Conservation (phyloP, 2,113 vertebrate genomes). For the Argyrosomus japonicus region DNA sequence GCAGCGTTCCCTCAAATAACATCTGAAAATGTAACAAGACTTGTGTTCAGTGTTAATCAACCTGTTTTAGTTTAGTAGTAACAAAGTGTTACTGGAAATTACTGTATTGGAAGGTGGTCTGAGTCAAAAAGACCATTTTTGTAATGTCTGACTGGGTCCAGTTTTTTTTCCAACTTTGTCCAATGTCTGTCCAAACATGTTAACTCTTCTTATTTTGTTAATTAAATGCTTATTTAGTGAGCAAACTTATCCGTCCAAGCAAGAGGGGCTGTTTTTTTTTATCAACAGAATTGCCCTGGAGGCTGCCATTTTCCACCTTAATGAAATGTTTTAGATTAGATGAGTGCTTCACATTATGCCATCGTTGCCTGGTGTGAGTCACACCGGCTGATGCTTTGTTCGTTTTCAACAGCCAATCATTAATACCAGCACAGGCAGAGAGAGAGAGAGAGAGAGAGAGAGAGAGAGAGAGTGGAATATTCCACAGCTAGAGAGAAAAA, state of each 20-base stretch:
- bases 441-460: conserved; percentile 15
- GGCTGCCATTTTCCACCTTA: conserved; percentile 24
- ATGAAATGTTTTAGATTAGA: conserved; percentile 26
- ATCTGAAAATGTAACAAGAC: background rate
- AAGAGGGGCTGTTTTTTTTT: background rate
- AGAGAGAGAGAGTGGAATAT: conserved; percentile 40
- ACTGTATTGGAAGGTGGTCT: background rate
- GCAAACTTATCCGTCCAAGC: background rate
- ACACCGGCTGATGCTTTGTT: conserved; percentile 44
- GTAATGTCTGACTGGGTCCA: no score
- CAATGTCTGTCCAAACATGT: background rate
- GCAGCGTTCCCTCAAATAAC: background rate
- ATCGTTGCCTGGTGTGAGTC: conserved; percentile 57
- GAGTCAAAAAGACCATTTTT: background rate
- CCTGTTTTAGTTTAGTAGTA: background rate
- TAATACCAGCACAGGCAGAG: conserved; percentile 28
- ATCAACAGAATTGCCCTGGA: conserved; percentile 10
- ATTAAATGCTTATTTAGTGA: background rate
- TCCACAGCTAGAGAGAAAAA: conserved; percentile 44
- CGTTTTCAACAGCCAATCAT: conserved; percentile 33
- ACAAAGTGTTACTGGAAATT: background rate
- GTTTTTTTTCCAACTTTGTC: no score
- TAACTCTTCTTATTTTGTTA: background rate
- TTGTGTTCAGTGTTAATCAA: background rate
- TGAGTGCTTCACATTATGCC: conserved; percentile 40